Evolutionary conservation across 2,797 vertebrate genomes (phyloP).

Genomic region (Diplodus sargus): DNA sequence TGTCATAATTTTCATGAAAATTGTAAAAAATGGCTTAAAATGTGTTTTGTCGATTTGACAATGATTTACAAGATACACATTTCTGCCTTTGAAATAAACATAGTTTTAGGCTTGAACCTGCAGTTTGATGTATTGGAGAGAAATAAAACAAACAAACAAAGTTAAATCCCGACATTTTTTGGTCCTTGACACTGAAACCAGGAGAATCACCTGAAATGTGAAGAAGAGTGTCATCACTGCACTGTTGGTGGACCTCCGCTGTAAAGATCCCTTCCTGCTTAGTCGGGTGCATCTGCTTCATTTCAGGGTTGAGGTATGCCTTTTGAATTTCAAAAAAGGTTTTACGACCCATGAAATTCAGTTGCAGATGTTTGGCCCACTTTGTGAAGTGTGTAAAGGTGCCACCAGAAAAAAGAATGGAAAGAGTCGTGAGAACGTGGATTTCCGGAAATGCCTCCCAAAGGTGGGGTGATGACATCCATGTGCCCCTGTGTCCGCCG

Average conservation of each 20-base stretch:
- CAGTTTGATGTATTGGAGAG: background rate
- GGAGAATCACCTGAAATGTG: constrained; percentile 27
- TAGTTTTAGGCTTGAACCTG: background rate
- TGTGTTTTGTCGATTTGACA: background rate
- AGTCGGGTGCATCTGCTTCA: background rate
- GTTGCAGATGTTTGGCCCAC: constrained; percentile 36
- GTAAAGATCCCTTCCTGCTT: constrained; percentile 13
- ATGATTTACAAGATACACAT: background rate
- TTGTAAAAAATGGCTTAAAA: no score
- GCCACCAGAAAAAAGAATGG: constrained; percentile 36
- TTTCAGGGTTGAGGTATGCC: constrained; percentile 31
- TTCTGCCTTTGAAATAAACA: background rate
- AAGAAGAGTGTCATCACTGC: background rate
- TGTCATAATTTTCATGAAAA: no score
- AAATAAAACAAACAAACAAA: background rate
- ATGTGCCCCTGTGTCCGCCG: constrained; percentile 25
- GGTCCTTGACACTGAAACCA: background rate
- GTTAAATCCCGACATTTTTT: background rate
- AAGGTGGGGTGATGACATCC: constrained; percentile 42
- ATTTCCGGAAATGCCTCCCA: constrained; percentile 44
- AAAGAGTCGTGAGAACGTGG: constrained; percentile 19
- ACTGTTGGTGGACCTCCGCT: background rate
- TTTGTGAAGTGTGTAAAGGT: constrained; percentile 25
- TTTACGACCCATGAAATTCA: constrained; percentile 38
- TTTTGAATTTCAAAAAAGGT: constrained; percentile 43